Evolutionary conservation across 2,888 invertebrate genomes (phyloP).

Genomic region (Globia sparganii): DNA sequence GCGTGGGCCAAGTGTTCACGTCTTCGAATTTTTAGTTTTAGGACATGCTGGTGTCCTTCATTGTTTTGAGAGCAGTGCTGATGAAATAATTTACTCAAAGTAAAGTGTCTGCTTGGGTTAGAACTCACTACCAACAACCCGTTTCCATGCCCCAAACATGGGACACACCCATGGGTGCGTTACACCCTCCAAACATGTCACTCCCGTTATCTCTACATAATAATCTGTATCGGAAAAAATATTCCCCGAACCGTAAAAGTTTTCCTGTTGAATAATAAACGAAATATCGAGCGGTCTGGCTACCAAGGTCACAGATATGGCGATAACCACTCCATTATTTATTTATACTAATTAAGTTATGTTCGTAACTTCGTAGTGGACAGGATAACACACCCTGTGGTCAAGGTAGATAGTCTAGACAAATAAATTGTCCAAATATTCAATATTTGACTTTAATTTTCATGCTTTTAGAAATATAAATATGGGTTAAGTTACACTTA

Average conservation of each 20-base stretch:
- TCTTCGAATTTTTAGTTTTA: too few species aligned
- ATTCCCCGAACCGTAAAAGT: constrained; percentile 20
- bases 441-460: not conserved
- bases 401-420: constrained; percentile 24
- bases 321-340: constrained; percentile 46
- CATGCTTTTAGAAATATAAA: not conserved
- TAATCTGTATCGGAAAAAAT: constrained; percentile 13
- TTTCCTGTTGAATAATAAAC: constrained; percentile 59
- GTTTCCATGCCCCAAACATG: too few species aligned
- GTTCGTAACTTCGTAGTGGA: constrained; percentile 12
- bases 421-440: not conserved
- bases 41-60: too few species aligned
- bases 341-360: constrained; percentile 42
- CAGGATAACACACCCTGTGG: constrained; percentile 26
- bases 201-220: constrained; percentile 16
- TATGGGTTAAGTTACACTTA: not conserved
- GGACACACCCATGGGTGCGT: too few species aligned
- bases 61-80: too few species aligned
- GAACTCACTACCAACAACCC: too few species aligned
- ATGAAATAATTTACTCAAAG: too few species aligned
- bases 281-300: constrained; percentile 65
- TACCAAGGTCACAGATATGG: constrained; percentile 63
- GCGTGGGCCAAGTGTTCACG: too few species aligned
- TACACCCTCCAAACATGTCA: constrained; percentile 19
- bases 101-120: too few species aligned